These are phyloP conservation scores for Hippasteria phrygiana DNA, from an alignment of 53 echinoderm and acorn worm species.

Conservation along the genomic window DNA sequence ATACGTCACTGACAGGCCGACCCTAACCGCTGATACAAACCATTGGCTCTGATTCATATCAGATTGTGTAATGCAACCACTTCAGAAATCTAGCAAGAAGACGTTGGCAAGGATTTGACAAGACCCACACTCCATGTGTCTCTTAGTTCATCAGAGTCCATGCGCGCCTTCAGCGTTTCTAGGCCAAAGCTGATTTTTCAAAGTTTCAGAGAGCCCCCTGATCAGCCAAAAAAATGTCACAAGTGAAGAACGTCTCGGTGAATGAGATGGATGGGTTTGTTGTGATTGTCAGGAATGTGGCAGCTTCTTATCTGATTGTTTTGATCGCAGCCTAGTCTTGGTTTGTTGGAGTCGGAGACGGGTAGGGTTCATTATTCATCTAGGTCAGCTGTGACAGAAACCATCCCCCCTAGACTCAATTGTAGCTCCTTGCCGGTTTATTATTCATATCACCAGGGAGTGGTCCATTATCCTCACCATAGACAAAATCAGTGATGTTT, in stretches of 20 bases:
- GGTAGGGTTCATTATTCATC: slow-evolving; percentile 19
- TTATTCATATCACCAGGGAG: slow-evolving; percentile 40
- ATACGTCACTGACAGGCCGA: slow-evolving; percentile 26
- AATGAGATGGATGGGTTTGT: too few relatives aligned
- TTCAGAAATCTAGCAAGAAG: neutral
- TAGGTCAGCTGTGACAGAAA: slow-evolving; percentile 50
- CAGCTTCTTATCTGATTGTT: neutral
- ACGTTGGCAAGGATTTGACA: neutral
- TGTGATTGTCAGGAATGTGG: slow-evolving; percentile 12
- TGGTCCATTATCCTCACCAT: neutral
- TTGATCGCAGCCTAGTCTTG: neutral
- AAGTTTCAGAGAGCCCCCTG: neutral
- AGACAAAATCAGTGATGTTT: neutral
- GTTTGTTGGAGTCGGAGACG: neutral
- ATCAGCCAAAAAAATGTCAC: neutral
- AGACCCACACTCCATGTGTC: slow-evolving; percentile 1
- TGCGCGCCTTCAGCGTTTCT: neutral
- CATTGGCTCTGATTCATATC: slow-evolving; percentile 25
- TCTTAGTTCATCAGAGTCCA: neutral
- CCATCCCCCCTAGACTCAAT: slow-evolving; percentile 12
- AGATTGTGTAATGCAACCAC: slow-evolving; percentile 19
- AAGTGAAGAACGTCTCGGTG: too few relatives aligned
- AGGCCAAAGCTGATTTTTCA: slow-evolving; percentile 24
- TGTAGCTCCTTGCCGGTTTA: neutral
- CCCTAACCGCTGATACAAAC: slow-evolving; percentile 14